phyloP scores from a whole-genome alignment of 2,113 vertebrate species.

The Pholis gunnellus region DNA sequence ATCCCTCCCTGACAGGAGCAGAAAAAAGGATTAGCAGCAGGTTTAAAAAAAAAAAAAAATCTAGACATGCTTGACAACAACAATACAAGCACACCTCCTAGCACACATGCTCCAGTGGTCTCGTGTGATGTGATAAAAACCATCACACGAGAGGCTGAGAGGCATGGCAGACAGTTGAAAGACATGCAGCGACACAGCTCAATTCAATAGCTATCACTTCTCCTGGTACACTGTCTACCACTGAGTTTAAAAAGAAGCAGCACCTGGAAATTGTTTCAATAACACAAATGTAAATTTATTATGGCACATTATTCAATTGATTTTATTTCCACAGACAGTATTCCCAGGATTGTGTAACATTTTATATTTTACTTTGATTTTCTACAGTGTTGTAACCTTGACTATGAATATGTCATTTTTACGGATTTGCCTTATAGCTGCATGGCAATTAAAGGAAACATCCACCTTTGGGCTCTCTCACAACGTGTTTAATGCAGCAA shows the following conservation, averaged over 20 bases:
- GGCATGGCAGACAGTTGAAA: conserved; percentile 51
- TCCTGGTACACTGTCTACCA: conserved; percentile 6
- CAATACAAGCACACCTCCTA: conserved; percentile 63
- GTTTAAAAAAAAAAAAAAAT: conserved; percentile 40
- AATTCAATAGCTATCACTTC: conserved; percentile 36
- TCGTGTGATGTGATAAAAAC: conserved; percentile 69
- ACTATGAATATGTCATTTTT: background rate
- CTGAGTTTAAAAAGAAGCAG: conserved; percentile 27
- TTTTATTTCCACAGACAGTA: background rate
- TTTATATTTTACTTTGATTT: conserved; percentile 18
- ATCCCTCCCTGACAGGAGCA: conserved; percentile 48
- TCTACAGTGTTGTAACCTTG: background rate
- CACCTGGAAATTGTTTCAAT: background rate
- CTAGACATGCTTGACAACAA: conserved; percentile 73
- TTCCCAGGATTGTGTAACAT: background rate
- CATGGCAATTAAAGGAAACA: background rate
- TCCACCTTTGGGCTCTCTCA: background rate
- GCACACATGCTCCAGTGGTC: conserved; percentile 62
- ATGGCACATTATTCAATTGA: conserved; percentile 10
- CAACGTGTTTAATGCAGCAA: background rate
- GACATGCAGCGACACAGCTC: conserved; percentile 50
- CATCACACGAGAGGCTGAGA: conserved; percentile 39
- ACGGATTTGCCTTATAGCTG: background rate
- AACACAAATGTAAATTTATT: conserved; percentile 2
- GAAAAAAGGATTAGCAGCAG: conserved; percentile 66